Conservation (phyloP, 2,113 vertebrate genomes). For the Tragulus kanchil region DNA sequence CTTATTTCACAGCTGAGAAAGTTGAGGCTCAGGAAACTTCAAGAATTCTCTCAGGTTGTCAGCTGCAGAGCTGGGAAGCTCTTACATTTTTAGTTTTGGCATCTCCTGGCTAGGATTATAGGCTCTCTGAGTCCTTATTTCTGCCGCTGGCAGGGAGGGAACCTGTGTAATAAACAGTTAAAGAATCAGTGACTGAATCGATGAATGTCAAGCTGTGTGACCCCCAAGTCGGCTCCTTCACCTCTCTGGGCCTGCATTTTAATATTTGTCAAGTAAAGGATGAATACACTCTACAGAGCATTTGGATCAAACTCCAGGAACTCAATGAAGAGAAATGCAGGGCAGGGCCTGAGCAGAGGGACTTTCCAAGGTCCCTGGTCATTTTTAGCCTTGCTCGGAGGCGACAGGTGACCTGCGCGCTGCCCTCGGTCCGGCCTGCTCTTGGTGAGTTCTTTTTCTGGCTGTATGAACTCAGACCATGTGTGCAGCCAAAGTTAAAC, state of each 20-base stretch:
- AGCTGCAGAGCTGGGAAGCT: background rate
- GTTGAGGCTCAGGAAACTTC: background rate
- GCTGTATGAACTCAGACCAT: conserved; percentile 69
- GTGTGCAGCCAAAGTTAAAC: conserved; percentile 53
- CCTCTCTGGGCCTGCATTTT: background rate
- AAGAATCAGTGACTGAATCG: rapidly evolving
- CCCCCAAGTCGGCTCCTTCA: background rate
- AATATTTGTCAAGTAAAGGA: rapidly evolving
- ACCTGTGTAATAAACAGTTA: background rate
- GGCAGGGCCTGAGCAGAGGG: conserved; percentile 10
- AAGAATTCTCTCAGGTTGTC: background rate
- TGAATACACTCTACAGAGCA: background rate
- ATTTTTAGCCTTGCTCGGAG: conserved; percentile 66
- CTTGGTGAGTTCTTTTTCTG: conserved; percentile 77
- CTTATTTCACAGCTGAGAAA: background rate
- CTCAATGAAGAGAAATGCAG: background rate
- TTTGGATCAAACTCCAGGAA: background rate
- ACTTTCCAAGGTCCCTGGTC: conserved; percentile 67
- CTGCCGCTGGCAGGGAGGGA: background rate
- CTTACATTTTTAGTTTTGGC: rapidly evolving
- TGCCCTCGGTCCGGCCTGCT: background rate
- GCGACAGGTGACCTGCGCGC: conserved; percentile 53
- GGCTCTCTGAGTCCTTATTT: background rate
- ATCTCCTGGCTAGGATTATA: background rate
- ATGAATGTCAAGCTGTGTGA: background rate